Evolutionary conservation across 2,888 invertebrate genomes (phyloP).

Genomic region (Nemoura dubitans): DNA sequence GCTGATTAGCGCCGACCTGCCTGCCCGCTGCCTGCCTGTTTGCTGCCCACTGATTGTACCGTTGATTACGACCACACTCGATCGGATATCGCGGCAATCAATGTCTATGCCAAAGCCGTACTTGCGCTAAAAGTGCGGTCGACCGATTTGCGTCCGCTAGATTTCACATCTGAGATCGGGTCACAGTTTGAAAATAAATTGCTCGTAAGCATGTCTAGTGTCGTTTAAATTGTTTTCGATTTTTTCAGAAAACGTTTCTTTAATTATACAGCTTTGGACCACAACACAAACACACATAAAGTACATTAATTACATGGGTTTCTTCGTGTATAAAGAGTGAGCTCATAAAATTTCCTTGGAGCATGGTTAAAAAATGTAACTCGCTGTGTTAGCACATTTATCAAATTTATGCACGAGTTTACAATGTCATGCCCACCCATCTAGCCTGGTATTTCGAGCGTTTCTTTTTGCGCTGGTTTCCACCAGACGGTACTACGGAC

Average conservation of each 20-base stretch:
- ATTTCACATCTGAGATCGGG: not conserved
- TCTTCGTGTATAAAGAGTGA: not conserved
- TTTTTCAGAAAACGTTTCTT: not conserved
- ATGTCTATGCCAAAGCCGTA: not conserved
- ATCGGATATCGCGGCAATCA: not conserved
- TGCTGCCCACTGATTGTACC: not conserved
- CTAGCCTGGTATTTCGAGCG: not conserved
- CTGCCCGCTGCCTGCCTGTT: too few relatives aligned
- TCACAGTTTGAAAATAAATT: not conserved
- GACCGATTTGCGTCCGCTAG: not conserved
- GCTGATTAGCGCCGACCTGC: not conserved
- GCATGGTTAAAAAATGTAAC: not conserved
- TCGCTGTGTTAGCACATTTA: not conserved
- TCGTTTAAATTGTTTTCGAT: conserved; percentile 4
- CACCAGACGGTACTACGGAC: not conserved
- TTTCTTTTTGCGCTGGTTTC: not conserved
- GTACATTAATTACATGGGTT: not conserved
- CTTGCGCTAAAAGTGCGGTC: not conserved
- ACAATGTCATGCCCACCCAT: conserved; percentile 8
- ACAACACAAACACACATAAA: not conserved
- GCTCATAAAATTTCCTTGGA: not conserved
- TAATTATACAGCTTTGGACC: not conserved
- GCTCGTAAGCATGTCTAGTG: not conserved
- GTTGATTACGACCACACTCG: not conserved
- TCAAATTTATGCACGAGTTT: not conserved